Conservation (phyloP, 2,888 invertebrate species). For the Metalampra italica region DNA sequence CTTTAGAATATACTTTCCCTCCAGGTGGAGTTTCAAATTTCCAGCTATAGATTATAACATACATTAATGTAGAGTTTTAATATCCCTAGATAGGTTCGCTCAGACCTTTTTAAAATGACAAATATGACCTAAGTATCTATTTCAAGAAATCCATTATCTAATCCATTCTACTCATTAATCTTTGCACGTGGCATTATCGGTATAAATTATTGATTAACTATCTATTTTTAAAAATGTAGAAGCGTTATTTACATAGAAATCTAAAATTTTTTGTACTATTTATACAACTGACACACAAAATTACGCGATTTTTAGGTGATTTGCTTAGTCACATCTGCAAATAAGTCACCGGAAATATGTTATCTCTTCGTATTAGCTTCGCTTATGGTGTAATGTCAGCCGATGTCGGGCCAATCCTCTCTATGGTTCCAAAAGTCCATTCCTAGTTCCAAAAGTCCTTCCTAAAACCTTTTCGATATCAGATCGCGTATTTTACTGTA, state of each 20-base stretch:
- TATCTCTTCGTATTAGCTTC: constrained; percentile 51
- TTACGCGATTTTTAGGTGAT: background rate
- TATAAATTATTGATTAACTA: background rate
- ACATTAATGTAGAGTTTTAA: too few species aligned
- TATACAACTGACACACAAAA: background rate
- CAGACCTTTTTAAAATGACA: too few species aligned
- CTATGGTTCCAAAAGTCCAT: constrained; percentile 50
- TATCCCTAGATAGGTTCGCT: too few species aligned
- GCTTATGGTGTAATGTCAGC: constrained; percentile 42
- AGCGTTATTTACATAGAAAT: background rate
- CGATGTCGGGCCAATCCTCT: constrained; percentile 72
- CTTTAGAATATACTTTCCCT: too few species aligned
- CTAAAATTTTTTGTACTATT: background rate
- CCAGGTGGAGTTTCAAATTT: too few species aligned
- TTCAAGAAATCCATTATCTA: background rate
- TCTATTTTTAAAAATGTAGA: background rate
- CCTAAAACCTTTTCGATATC: background rate
- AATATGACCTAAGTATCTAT: background rate
- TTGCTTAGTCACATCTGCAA: background rate
- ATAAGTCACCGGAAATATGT: constrained; percentile 35
- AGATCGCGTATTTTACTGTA: background rate
- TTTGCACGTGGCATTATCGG: background rate
- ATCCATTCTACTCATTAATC: background rate
- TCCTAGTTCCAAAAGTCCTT: background rate
- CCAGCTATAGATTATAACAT: too few species aligned